Evolutionary conservation across 2,113 vertebrate species (phyloP), one percentile per base, ranked within the genome.

Genomic region (Pipa parva): DNA sequence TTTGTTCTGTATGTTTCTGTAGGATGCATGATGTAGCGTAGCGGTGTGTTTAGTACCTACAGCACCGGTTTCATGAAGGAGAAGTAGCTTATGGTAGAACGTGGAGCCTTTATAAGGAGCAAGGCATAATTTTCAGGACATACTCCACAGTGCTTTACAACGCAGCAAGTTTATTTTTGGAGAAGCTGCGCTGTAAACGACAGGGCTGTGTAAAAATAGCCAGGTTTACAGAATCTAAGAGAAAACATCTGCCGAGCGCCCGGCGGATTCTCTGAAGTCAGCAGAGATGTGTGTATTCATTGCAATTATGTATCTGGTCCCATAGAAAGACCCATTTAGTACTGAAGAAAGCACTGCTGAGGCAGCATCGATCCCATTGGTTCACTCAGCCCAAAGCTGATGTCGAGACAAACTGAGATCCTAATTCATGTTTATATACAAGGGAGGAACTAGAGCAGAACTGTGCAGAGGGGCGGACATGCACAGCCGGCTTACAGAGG

Each of bases 361-460:
- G 57, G 46, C 65, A 60, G 65, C 57, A n/a, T 1, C 3, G 8
- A 29, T 46, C 37, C 33, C 22, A 31, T 3, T 1, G 54, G 27
- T n/a, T 27, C n/a, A 37, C 46, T 50, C 42, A 56, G 24, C 45
- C 65, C 57, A 18, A 15, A 49, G 42, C 54, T 13, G 52, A 27
- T 50, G 46, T 60, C 48, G 15, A 26, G 25, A 22, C 2, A 57
- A 60, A 24, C 42, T 25, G 63, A 21, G 46, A 22, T 51, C 12
- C 46, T 52, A 52, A 69, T 54, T 60, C 65, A 69, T 60, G n/a
- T 50, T 11, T 60, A 60, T 69, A 48, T 69, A 60, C 48, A 29
- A 31, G 57, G 49, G 33, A 60, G 46, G 56, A 51, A 24, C 21
- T 26, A 6, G 25, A 60, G 57, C 57, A 28, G 31, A 69, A 69